Conservation (phyloP, 2,113 vertebrate genomes). For the Nipponia nippon region DNA sequence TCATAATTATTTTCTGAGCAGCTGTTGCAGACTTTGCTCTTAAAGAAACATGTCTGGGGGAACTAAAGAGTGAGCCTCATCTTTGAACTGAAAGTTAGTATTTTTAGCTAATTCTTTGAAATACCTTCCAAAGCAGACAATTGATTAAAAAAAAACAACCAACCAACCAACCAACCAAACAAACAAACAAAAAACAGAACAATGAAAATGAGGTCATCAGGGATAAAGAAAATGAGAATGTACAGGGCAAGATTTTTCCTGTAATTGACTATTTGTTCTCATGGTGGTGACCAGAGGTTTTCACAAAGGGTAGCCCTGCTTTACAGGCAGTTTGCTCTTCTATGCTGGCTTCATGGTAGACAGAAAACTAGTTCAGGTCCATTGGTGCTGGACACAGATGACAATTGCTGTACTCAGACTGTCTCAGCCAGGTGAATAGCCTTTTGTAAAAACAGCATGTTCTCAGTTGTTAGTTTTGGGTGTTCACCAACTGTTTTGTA, state of each 20-base stretch:
- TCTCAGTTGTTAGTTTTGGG: not conserved
- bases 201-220: not conserved
- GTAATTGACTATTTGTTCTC: not conserved
- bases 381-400: not conserved
- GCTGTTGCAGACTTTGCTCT: not conserved
- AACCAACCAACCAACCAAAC: too few relatives aligned
- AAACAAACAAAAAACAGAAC: not conserved
- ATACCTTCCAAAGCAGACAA: not conserved
- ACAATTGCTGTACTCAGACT: not conserved
- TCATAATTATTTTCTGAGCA: not conserved
- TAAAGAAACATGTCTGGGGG: not conserved
- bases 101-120: not conserved
- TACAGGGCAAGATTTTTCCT: not conserved
- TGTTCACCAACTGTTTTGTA: not conserved
- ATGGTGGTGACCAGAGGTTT: not conserved
- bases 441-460: not conserved
- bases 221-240: not conserved
- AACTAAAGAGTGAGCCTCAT: not conserved
- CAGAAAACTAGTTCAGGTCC: not conserved
- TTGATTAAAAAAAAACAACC: not conserved
- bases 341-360: not conserved
- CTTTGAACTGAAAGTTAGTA: not conserved
- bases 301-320: not conserved
- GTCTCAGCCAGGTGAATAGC: not conserved
- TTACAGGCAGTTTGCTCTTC: not conserved